Base-by-base conservation (phyloP, 2,888 invertebrate genomes). In the Dioctria rufipes region DNA sequence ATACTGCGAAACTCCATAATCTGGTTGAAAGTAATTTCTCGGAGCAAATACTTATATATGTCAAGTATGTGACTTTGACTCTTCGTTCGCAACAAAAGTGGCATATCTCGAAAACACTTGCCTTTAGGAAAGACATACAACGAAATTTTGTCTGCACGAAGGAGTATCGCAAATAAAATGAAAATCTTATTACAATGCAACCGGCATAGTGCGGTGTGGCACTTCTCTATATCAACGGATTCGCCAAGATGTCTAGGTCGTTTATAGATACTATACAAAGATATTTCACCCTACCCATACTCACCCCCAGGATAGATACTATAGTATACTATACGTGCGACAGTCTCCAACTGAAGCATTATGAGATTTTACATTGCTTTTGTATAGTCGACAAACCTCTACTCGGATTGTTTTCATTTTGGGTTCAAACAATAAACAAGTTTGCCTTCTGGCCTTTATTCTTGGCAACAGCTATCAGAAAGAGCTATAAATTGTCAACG, bases 401-500 rank as follows among this genome's bases (percentile, higher is more conserved):
- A 51, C 51, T 11, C 11, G 11, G 51, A 51, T 9, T 51, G 8
- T 51, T 51, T 51, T 25, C 25, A 51, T 51, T 51, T 51, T 9
- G 8, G 11, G 11, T 11, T 9, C 6, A 51, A 9, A 51, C 11
- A 9, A 51, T 51, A 51, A 51, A 11, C 51, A 51, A 51, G 8
- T 13, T 13, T 8, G 49, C 67, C 66, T 40, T 66, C 46, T 67
- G 49, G 67, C 46, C 49, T 67, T 67, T 46, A 46, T 67, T 43
- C 67, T 49, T 8, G 67, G 49, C 67, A 51, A 51, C 46, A 46
- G 67, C 67, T 49, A 43, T 9, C 67, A 43, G 67, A 25, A 67
- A 43, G 42, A 65, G 42, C 43, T 67, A 67, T 67, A 67, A 67
- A 67, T 67, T 67, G 46, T 67, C 49, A 43, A n/a, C 49, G 42